Conservation (phyloP, 2,797 vertebrate species). For the Chaetodon trifasciatus region DNA sequence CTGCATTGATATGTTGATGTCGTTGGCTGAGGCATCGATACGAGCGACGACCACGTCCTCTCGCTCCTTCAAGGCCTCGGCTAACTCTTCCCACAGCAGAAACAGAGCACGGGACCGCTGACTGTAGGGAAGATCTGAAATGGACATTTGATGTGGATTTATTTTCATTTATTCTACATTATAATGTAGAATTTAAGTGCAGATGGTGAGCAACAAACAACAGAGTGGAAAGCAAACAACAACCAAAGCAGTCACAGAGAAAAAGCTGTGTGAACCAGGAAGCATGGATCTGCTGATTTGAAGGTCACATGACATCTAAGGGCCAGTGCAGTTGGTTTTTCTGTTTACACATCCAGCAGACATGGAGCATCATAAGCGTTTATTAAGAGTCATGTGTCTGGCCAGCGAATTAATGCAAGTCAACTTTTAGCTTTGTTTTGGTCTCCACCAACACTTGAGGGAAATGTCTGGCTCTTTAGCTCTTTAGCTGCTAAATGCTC, state of each 20-base stretch:
- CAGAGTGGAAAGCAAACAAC: not conserved
- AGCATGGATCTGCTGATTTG: not conserved
- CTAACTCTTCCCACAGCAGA: constrained; percentile 90
- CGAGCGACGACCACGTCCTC: constrained; percentile 87
- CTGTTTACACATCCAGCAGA: no score
- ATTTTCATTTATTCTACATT: no score
- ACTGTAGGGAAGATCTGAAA: constrained; percentile 91
- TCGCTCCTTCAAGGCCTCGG: constrained; percentile 80
- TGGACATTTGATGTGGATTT: not conserved
- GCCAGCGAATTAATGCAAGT: not conserved
- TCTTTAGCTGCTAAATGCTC: no score
- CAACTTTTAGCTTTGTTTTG: not conserved
- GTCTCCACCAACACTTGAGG: not conserved
- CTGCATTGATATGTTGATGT: constrained; percentile 82
- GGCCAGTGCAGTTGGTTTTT: no score
- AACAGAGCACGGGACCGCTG: constrained; percentile 84
- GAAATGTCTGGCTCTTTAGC: not conserved
- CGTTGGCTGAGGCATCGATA: constrained; percentile 91
- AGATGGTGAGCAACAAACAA: not conserved
- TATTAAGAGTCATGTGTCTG: no score
- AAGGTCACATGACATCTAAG: not conserved
- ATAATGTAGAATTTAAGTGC: not conserved
- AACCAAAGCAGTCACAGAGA: not conserved
- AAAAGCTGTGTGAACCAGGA: not conserved
- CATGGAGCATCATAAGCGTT: no score